Conservation (phyloP, 2,113 vertebrate genomes). For the Eudyptes chrysolophus region DNA sequence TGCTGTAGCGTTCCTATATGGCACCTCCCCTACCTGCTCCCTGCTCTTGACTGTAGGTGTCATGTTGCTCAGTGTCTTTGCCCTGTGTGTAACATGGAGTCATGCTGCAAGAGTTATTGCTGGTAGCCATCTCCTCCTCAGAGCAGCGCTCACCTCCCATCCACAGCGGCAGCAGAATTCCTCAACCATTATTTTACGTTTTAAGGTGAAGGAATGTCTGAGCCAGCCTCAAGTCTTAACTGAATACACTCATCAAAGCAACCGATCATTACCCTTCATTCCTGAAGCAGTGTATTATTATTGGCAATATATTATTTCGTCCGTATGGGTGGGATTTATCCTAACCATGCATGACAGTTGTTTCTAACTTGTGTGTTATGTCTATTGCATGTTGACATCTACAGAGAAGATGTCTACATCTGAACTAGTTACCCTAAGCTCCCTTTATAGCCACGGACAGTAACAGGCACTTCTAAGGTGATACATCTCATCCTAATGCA, state of each 20-base stretch:
- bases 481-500: not conserved
- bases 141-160: not conserved
- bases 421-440: not conserved
- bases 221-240: not conserved
- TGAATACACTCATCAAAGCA: not conserved
- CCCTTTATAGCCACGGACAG: not conserved
- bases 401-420: not conserved
- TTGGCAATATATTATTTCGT: not conserved
- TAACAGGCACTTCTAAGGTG: not conserved
- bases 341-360: not conserved
- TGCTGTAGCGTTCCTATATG: not conserved
- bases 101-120: not conserved
- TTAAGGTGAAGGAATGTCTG: not conserved
- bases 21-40: not conserved
- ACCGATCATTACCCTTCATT: not conserved
- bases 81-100: not conserved
- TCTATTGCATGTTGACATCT: not conserved
- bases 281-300: not conserved
- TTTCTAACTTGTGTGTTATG: not conserved
- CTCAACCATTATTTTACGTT: not conserved
- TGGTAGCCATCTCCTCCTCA: not conserved
- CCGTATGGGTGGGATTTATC: not conserved
- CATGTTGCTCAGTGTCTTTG: not conserved
- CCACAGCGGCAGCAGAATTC: not conserved
- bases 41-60: not conserved